These are phyloP conservation scores for Willisornis vidua DNA, from an alignment of 2,113 vertebrate species.

Conservation along the genomic window DNA sequence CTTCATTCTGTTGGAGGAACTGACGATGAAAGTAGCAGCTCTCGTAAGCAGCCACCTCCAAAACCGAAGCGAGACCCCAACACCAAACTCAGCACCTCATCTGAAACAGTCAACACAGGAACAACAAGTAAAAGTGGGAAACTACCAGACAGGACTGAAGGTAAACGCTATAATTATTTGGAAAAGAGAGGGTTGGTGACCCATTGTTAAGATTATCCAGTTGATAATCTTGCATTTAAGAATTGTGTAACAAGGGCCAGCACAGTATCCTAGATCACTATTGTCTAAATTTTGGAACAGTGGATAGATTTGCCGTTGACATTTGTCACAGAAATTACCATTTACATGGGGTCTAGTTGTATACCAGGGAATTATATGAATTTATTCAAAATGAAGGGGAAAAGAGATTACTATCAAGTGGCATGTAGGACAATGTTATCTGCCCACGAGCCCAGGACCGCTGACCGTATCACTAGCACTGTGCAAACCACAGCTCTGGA, in stretches of 20 bases:
- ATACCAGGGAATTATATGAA: background rate
- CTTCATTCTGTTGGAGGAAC: constrained; percentile 92
- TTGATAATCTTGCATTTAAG: background rate
- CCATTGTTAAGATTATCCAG: background rate
- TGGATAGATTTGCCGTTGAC: background rate
- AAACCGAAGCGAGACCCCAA: constrained; percentile 95
- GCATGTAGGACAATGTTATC: background rate
- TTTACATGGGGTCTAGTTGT: background rate
- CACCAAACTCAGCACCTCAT: constrained; percentile 95
- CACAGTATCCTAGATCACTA: background rate
- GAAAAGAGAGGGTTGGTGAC: background rate
- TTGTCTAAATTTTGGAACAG: background rate
- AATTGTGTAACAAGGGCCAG: background rate
- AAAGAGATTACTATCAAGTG: background rate
- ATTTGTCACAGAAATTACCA: background rate
- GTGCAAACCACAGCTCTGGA: background rate
- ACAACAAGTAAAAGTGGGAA: constrained; percentile 79
- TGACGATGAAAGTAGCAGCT: constrained; percentile 85
- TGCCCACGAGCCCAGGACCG: background rate
- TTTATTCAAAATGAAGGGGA: background rate
- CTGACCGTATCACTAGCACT: background rate
- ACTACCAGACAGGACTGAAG: constrained; percentile 79
- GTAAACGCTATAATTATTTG: constrained; percentile 44
- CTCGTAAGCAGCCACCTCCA: constrained; percentile 91
- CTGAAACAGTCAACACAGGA: constrained; percentile 86